A percentile compares a stretch with the other conserved stretches of the same genome.
These are phyloP conservation scores for Malacosoma neustria DNA, from an alignment of 2,888 invertebrate species.

Conservation along the genomic window DNA sequence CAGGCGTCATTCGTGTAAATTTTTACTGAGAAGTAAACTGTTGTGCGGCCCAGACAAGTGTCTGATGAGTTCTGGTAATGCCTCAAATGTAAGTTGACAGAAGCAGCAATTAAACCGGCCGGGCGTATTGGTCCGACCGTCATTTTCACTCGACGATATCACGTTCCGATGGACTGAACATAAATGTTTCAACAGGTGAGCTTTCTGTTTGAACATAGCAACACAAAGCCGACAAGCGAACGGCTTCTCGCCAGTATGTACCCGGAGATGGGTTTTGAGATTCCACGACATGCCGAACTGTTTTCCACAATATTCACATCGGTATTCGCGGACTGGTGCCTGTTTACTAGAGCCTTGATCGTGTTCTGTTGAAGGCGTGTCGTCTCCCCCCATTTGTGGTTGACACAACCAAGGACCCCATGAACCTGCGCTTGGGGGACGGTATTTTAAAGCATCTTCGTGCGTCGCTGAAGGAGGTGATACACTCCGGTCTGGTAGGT, in stretches of 20 bases:
- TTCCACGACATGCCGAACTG: conserved; percentile 96
- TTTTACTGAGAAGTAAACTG: conserved; percentile 89
- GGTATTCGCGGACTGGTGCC: conserved; percentile 86
- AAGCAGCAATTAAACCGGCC: conserved; percentile 90
- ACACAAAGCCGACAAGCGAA: conserved; percentile 92
- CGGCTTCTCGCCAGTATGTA: conserved; percentile 92
- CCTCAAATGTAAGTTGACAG: conserved; percentile 89
- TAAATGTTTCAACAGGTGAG: conserved; percentile 89
- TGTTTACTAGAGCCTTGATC: conserved; percentile 73
- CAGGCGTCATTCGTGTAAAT: conserved; percentile 82
- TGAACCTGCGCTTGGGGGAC: conserved; percentile 82
- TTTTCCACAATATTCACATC: conserved; percentile 92
- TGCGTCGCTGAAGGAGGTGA: conserved; percentile 77
- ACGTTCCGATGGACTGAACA: conserved; percentile 93
- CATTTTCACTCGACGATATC: conserved; percentile 87
- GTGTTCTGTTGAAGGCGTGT: conserved; percentile 59
- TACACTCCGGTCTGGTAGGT: conserved; percentile 76
- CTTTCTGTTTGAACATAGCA: conserved; percentile 94
- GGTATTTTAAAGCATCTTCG: conserved; percentile 73
- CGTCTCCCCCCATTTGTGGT: conserved; percentile 76
- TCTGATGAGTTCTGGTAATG: conserved; percentile 88
- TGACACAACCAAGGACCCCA: conserved; percentile 82
- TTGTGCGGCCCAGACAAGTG: conserved; percentile 93
- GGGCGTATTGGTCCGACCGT: conserved; percentile 75
- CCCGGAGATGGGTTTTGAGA: conserved; percentile 89